These are phyloP conservation scores for Forbesichthys agassizii DNA, from an alignment of 2,113 vertebrate genomes.

Conservation along the genomic window DNA sequence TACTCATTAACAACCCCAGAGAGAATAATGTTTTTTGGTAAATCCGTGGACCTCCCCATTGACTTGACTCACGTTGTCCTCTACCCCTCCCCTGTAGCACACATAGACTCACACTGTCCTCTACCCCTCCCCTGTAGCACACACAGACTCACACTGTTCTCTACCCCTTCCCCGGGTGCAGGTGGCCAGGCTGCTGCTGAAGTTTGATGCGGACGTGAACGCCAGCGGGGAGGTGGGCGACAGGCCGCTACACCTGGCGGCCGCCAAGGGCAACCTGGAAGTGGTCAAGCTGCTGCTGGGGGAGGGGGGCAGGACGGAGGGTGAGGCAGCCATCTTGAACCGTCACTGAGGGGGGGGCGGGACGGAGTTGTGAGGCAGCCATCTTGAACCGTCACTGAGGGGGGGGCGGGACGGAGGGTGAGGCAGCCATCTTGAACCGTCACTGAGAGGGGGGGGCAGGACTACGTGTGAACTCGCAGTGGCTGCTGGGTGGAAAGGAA, in stretches of 20 bases:
- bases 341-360: conserved; percentile 57
- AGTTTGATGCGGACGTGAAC: conserved; percentile 90
- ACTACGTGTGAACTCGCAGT: conserved; percentile 78
- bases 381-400: not conserved
- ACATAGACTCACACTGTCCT: too few species aligned
- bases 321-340: conserved; percentile 63
- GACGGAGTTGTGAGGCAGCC: conserved; percentile 79
- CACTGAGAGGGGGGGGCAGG: conserved; percentile 61
- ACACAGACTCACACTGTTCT: too few species aligned
- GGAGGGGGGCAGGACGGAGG: conserved; percentile 85
- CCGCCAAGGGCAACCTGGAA: conserved; percentile 88
- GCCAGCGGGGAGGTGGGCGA: conserved; percentile 91
- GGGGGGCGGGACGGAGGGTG: conserved; percentile 86
- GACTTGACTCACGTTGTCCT: too few species aligned
- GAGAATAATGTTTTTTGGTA: too few species aligned
- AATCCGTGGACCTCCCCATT: too few species aligned
- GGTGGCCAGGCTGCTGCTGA: conserved; percentile 86
- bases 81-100: too few species aligned
- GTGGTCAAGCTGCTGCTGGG: conserved; percentile 86
- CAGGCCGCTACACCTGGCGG: conserved; percentile 89
- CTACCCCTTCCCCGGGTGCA: conserved; percentile 36
- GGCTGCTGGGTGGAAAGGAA: too few species aligned
- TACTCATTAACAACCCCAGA: too few species aligned
- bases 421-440: conserved; percentile 24
- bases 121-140: too few species aligned